Conservation (phyloP, 2,888 invertebrate species). For the Pristionchus maxplancki region DNA sequence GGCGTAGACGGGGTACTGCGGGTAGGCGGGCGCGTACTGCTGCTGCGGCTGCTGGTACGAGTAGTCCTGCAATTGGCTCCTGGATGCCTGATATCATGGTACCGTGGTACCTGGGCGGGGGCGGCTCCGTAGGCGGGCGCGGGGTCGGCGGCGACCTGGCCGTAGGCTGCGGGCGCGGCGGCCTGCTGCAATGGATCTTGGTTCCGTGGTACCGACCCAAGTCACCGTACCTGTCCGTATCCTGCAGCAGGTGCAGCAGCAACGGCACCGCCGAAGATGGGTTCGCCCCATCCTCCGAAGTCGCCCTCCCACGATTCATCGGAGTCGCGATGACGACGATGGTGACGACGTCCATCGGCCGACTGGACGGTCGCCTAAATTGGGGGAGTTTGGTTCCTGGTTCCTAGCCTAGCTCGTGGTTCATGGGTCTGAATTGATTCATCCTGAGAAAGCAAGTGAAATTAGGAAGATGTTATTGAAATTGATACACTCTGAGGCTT, state of each 20-base stretch:
- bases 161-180: constrained; percentile 6
- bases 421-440: too few species aligned
- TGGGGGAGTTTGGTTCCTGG: neutral
- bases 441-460: too few species aligned
- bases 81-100: neutral
- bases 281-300: neutral
- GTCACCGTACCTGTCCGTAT: constrained; percentile 20
- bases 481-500: too few species aligned
- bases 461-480: too few species aligned
- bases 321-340: neutral
- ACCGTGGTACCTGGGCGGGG: constrained; percentile 4
- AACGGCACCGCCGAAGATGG: neutral
- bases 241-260: neutral
- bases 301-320: neutral
- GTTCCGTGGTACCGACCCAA: neutral
- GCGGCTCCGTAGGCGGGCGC: constrained; percentile 30
- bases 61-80: constrained; percentile 3
- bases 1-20: constrained; percentile 58
- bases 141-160: constrained; percentile 23
- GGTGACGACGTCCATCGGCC: neutral
- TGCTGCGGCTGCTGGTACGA: neutral
- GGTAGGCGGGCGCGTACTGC: constrained; percentile 43
- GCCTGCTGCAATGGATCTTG: neutral
- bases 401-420: too few species aligned
- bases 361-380: neutral